These are phyloP conservation scores for Electrophaes corylata DNA, from an alignment of 2,888 invertebrate genomes.

Conservation along the genomic window DNA sequence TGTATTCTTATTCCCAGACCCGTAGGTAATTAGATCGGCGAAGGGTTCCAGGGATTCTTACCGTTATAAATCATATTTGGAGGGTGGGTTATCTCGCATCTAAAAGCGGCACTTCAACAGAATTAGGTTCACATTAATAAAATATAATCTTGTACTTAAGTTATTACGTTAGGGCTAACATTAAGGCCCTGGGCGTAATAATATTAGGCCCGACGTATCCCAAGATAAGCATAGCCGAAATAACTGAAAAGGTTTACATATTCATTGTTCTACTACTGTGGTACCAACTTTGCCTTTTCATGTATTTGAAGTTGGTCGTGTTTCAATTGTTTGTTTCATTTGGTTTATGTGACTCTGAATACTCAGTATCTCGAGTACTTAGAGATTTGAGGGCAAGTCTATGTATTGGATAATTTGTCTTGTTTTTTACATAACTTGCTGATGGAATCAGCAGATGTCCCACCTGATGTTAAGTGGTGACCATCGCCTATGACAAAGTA, in stretches of 20 bases:
- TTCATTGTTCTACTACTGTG: not conserved
- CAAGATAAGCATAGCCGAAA: not conserved
- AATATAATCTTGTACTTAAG: slow-evolving; percentile 10
- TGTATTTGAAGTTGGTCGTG: too few species aligned
- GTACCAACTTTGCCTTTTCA: not conserved
- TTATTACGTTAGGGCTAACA: slow-evolving; percentile 12
- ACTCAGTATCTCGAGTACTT: too few species aligned
- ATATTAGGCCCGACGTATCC: not conserved
- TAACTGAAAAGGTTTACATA: not conserved
- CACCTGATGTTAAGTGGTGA: too few species aligned
- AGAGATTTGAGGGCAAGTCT: too few species aligned
- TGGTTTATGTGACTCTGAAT: too few species aligned
- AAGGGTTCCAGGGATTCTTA: slow-evolving; percentile 17
- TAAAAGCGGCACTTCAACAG: slow-evolving; percentile 10
- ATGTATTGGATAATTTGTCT: too few species aligned
- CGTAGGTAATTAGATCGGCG: slow-evolving; percentile 24
- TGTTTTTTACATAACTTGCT: too few species aligned
- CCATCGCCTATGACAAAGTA: too few species aligned
- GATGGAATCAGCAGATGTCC: too few species aligned
- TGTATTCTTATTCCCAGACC: not conserved
- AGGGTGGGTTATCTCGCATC: slow-evolving; percentile 19
- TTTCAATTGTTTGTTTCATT: too few species aligned
- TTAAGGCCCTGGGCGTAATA: too few species aligned
- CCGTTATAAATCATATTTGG: slow-evolving; percentile 25
- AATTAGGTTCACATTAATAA: slow-evolving; percentile 15